Percentiles rank a stretch among this genome's conserved stretches.
phyloP scores from a whole-genome alignment of 2,888 invertebrate species.

The Marronus borbonicus region DNA sequence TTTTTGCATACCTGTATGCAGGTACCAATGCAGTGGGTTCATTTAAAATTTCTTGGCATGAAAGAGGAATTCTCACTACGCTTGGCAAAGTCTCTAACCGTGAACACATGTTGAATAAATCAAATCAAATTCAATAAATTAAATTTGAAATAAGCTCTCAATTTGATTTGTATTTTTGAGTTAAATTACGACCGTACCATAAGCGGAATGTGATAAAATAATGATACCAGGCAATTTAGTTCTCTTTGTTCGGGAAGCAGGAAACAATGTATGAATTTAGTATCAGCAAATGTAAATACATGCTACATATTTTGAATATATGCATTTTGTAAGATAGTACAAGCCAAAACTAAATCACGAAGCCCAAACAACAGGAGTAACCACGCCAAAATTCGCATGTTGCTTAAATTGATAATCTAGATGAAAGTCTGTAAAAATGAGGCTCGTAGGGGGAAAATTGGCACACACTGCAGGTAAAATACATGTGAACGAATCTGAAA shows the following conservation, averaged over 20 bases:
- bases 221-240: too few species aligned
- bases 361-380: conserved; percentile 7
- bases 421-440: conserved; percentile 30
- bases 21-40: background rate
- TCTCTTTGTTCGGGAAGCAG: too few species aligned
- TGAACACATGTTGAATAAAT: conserved; percentile 28
- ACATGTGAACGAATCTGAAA: background rate
- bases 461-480: conserved; percentile 7
- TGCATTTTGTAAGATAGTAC: conserved; percentile 2
- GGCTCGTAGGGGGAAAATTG: conserved; percentile 18
- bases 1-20: background rate
- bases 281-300: too few species aligned
- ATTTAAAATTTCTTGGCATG: conserved; percentile 29
- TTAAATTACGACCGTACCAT: too few species aligned
- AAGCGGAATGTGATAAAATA: too few species aligned
- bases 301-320: background rate
- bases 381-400: conserved; percentile 20
- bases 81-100: conserved; percentile 2
- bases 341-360: background rate
- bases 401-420: conserved; percentile 25
- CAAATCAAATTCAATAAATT: conserved; percentile 16
- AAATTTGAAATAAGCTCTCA: conserved; percentile 13
- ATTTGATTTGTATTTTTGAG: conserved; percentile 11
- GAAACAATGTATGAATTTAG: too few species aligned
- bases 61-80: background rate